Evolutionary conservation across 2,113 vertebrate genomes (phyloP).

Genomic region (Trichomycterus rosablanca): DNA sequence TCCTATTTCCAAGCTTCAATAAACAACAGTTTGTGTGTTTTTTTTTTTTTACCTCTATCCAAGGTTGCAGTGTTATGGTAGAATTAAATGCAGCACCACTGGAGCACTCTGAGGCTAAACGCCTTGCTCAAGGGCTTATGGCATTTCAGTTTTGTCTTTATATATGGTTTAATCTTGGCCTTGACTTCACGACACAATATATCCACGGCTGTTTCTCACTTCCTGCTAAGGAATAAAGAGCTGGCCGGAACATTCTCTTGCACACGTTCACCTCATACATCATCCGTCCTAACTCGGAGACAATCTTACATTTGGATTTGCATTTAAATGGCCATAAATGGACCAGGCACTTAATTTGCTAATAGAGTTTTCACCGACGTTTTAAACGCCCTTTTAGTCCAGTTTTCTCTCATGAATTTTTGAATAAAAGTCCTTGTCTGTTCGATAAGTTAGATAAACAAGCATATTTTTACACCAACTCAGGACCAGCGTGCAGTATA

Average conservation of each 20-base stretch:
- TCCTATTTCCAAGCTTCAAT: neutral
- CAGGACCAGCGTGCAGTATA: too few relatives aligned
- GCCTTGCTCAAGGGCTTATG: neutral
- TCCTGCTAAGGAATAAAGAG: neutral
- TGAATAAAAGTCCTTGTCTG: conserved; percentile 11
- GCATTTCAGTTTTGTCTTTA: conserved; percentile 3
- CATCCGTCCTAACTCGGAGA: neutral
- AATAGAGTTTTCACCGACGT: conserved; percentile 35
- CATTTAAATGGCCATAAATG: conserved; percentile 46
- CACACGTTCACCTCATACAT: neutral
- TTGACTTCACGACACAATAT: conserved; percentile 3
- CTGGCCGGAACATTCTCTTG: neutral
- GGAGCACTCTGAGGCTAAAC: neutral
- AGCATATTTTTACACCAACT: conserved; percentile 1
- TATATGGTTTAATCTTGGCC: conserved; percentile 16
- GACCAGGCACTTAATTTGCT: conserved; percentile 28
- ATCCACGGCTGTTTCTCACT: neutral
- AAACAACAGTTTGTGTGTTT: too few relatives aligned
- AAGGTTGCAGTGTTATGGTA: neutral
- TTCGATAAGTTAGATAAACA: conserved; percentile 16
- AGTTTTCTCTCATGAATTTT: conserved; percentile 9
- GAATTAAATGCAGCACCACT: neutral
- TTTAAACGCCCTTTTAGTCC: conserved; percentile 34
- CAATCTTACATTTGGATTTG: conserved; percentile 38
- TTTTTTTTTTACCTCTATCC: neutral